Conservation (phyloP, 1,140 invertebrate genomes). For the Drosophila pseudoananassae region DNA sequence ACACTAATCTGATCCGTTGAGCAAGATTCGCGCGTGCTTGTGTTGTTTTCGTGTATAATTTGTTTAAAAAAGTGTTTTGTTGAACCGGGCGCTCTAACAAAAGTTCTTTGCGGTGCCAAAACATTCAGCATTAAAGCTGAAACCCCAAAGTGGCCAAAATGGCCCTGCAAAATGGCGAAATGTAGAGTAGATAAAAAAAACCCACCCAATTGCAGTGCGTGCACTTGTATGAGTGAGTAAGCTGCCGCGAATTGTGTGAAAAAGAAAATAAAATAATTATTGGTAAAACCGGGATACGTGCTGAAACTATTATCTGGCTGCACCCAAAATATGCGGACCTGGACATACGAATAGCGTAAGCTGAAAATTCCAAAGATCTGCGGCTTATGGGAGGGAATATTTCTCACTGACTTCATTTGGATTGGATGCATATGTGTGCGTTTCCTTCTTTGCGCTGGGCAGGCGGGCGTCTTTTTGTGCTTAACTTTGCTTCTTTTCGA, state of each 20-base stretch:
- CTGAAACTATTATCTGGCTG: background rate
- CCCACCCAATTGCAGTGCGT: slow-evolving; percentile 25
- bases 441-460: background rate
- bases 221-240: background rate
- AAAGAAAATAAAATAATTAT: background rate
- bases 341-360: background rate
- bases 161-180: background rate
- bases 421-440: background rate
- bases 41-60: too few relatives aligned
- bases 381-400: background rate
- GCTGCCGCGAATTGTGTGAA: background rate
- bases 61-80: too few relatives aligned
- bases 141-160: background rate
- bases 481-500: background rate
- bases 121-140: background rate
- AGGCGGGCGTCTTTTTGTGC: background rate
- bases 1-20: too few relatives aligned
- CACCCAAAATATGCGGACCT: too few relatives aligned
- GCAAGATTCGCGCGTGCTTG: too few relatives aligned
- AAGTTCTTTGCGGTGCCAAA: background rate
- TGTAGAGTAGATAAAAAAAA: background rate
- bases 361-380: background rate
- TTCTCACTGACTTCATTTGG: background rate
- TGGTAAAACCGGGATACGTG: background rate
- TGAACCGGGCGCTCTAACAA: background rate